These are phyloP conservation scores for Todus mexicanus DNA, from an alignment of 2,797 vertebrate species.

Conservation along the genomic window DNA sequence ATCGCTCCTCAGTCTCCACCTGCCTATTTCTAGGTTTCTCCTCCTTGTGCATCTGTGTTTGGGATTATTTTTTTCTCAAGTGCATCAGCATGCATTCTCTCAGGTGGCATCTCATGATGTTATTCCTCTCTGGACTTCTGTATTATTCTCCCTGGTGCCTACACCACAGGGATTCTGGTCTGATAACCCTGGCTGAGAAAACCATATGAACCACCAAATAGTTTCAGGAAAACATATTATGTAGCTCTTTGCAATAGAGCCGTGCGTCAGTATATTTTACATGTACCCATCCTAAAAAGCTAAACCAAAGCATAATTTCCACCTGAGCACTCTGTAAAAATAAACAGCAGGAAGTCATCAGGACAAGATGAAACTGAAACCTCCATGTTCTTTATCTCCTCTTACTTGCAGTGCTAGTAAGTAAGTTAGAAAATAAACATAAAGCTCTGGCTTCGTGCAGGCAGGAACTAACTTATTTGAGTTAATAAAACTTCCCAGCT, in stretches of 20 bases:
- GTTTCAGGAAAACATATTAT: neutral
- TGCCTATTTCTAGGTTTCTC: conserved; percentile 63
- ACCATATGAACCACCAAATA: neutral
- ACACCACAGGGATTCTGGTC: neutral
- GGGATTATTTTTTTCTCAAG: conserved; percentile 64
- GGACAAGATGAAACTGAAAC: neutral
- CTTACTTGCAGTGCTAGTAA: neutral
- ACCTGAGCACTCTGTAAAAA: neutral
- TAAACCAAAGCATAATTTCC: neutral
- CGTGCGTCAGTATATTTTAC: neutral
- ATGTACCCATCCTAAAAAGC: neutral
- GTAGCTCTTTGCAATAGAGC: neutral
- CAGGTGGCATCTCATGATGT: conserved; percentile 70
- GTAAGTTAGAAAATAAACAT: neutral
- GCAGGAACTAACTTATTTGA: neutral
- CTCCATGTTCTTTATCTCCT: neutral
- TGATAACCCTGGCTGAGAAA: conserved; percentile 20
- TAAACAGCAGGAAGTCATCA: neutral
- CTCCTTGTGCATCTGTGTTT: conserved; percentile 68
- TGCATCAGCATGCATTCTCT: conserved; percentile 57
- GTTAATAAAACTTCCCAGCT: neutral
- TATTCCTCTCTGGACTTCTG: conserved; percentile 54
- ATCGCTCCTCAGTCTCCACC: conserved; percentile 67
- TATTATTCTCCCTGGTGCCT: conserved; percentile 16
- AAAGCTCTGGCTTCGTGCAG: neutral